phyloP scores from a whole-genome alignment of 2,888 invertebrate genomes.

The Patella depressa region DNA sequence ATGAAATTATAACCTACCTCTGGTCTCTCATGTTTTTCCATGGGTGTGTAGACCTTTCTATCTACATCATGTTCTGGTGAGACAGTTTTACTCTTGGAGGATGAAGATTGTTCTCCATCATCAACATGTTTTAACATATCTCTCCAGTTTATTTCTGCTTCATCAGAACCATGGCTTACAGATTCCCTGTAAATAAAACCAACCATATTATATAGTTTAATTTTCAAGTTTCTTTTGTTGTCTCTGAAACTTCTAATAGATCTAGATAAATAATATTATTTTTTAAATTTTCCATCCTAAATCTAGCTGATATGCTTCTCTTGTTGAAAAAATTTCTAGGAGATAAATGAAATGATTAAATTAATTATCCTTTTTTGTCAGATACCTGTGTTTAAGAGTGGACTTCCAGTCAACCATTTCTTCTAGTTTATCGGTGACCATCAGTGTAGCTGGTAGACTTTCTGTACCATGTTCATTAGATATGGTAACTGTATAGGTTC shows the following conservation, averaged over 20 bases:
- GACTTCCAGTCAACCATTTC: conserved; percentile 69
- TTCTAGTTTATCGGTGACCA: conserved; percentile 68
- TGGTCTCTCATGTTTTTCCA: conserved; percentile 36
- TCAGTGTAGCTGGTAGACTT: conserved; percentile 68
- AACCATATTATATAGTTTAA: conserved; percentile 1
- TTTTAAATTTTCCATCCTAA: no score
- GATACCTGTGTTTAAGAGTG: conserved; percentile 66
- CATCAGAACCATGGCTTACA: conserved; percentile 31
- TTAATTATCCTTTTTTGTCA: no score
- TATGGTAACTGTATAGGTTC: conserved; percentile 69
- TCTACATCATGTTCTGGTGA: conserved; percentile 30
- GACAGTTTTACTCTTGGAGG: conserved; percentile 33
- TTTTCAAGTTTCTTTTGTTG: no score
- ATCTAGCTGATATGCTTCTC: no score
- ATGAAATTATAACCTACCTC: conserved; percentile 29
- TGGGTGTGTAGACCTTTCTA: conserved; percentile 33
- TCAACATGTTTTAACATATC: conserved; percentile 41
- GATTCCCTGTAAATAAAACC: conserved; percentile 37
- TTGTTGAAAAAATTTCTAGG: no score
- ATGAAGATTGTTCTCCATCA: conserved; percentile 41
- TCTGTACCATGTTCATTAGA: conserved; percentile 68
- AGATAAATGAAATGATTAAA: no score
- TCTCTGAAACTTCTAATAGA: no score
- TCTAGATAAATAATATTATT: no score
- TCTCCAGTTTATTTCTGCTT: conserved; percentile 49